Evolutionary conservation across 1,140 invertebrate species (phyloP).

Genomic region (Formica exsecta): DNA sequence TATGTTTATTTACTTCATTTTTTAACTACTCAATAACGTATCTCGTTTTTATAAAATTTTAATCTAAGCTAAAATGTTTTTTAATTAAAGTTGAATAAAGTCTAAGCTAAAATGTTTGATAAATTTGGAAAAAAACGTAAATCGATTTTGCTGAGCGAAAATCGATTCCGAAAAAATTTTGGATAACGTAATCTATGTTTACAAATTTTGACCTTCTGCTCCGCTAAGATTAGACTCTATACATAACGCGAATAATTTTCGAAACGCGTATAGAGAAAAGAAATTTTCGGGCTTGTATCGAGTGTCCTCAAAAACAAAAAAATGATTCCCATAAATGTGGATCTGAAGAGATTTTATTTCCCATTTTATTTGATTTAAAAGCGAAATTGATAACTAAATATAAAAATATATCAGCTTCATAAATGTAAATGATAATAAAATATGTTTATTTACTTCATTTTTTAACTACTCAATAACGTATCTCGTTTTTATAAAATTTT

Average conservation of each 20-base stretch:
- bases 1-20: too few species aligned
- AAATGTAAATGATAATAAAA: background rate
- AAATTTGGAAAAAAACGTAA: background rate
- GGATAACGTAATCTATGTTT: background rate
- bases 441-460: too few species aligned
- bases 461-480: background rate
- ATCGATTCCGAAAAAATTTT: slow-evolving; percentile 8
- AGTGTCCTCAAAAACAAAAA: too few species aligned
- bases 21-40: background rate
- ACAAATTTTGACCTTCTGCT: slow-evolving; percentile 18
- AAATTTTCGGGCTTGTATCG: too few species aligned
- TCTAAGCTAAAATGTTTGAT: slow-evolving; percentile 4
- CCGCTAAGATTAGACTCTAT: slow-evolving; percentile 25
- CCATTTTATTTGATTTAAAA: too few species aligned
- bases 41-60: background rate
- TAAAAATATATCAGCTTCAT: too few species aligned
- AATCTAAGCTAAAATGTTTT: background rate
- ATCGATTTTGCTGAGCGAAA: background rate
- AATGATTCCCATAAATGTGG: background rate
- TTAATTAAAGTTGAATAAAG: too few species aligned
- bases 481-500: background rate
- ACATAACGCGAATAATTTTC: slow-evolving; percentile 45
- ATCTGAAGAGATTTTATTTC: background rate
- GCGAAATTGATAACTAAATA: too few species aligned
- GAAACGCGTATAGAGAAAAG: too few species aligned